Conservation (phyloP, 2,113 vertebrate species). For the Mus spicilegus region DNA sequence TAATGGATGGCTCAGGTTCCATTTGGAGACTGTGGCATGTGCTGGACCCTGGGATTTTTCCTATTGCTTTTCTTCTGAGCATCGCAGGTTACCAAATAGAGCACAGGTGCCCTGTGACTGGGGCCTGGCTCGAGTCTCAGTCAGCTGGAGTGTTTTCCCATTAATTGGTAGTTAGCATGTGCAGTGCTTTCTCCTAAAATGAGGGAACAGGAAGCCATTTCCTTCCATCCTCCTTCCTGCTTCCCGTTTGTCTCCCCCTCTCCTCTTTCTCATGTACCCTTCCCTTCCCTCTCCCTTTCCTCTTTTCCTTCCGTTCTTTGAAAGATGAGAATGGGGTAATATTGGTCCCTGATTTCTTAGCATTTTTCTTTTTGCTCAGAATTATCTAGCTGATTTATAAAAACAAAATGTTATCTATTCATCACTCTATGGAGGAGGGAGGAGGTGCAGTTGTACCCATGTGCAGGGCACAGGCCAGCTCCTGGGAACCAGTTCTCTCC, state of each 20-base stretch:
- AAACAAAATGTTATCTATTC: neutral
- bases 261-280: neutral
- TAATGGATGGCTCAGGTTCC: slow-evolving; percentile 35
- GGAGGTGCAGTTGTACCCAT: fast-evolving
- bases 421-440: neutral
- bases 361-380: neutral
- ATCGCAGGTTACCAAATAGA: neutral
- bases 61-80: neutral
- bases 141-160: neutral
- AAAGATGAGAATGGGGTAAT: neutral
- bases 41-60: slow-evolving; percentile 6
- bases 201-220: neutral
- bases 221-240: no score
- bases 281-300: neutral
- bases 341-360: neutral
- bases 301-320: no score
- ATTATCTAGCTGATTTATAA: neutral
- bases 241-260: neutral
- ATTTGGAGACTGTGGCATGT: neutral
- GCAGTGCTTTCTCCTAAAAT: neutral
- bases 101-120: neutral
- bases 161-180: neutral
- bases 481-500: neutral
- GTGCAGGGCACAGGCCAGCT: neutral
- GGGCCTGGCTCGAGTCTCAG: neutral